Conservation (phyloP, 2,113 vertebrate species). For the Anguilla japonica region DNA sequence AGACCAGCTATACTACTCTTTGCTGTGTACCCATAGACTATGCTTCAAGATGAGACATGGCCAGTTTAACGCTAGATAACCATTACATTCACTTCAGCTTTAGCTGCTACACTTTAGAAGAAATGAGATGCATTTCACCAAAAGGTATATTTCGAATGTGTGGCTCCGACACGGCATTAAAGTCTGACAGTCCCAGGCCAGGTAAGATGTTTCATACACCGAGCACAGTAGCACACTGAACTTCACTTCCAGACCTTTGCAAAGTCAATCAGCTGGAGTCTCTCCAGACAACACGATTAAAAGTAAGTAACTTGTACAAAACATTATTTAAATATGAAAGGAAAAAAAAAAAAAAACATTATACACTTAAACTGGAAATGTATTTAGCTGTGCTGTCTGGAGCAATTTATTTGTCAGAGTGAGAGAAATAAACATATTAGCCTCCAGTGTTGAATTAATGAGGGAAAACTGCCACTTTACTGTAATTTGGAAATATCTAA, state of each 20-base stretch:
- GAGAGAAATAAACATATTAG: not conserved
- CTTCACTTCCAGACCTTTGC: not conserved
- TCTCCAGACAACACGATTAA: not conserved
- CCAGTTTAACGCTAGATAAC: no score
- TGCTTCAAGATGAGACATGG: no score
- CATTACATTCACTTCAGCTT: no score
- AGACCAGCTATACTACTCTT: no score
- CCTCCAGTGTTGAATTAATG: constrained; percentile 5
- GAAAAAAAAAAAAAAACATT: not conserved
- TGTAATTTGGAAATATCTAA: not conserved
- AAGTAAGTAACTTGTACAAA: not conserved
- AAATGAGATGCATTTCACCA: not conserved
- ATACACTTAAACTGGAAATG: not conserved
- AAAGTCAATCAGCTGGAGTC: not conserved
- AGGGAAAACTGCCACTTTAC: not conserved
- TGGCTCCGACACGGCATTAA: not conserved
- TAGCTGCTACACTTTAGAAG: no score
- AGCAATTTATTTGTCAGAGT: not conserved
- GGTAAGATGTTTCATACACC: no score
- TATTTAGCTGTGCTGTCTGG: not conserved
- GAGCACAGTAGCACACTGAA: no score
- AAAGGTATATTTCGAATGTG: not conserved
- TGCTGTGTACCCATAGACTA: no score
- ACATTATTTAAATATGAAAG: not conserved
- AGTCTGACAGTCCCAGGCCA: not conserved